phyloP scores from a whole-genome alignment of 2,797 vertebrate species.

The Ataeniobius toweri region DNA sequence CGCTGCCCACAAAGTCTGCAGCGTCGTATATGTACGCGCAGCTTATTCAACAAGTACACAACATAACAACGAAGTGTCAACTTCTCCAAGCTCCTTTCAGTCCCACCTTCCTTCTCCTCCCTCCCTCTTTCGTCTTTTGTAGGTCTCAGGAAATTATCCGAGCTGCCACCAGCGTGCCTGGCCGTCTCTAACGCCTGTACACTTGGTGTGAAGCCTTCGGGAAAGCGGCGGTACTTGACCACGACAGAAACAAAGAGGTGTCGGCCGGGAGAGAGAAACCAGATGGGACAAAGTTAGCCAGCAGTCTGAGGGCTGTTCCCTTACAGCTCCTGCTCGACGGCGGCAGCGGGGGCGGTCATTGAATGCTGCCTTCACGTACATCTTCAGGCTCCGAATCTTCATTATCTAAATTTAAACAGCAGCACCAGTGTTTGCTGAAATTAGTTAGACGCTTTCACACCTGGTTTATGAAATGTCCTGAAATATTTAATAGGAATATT shows the following conservation, averaged over 20 bases:
- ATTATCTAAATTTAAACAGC: neutral
- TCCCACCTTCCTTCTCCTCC: conserved; percentile 12
- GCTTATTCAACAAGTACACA: conserved; percentile 61
- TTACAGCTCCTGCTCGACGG: conserved; percentile 48
- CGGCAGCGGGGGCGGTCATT: conserved; percentile 43
- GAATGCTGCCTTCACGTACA: conserved; percentile 58
- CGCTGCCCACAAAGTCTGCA: conserved; percentile 34
- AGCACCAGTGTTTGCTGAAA: neutral
- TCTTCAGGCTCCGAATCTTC: neutral
- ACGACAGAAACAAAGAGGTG: conserved; percentile 64
- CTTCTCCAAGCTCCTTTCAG: conserved; percentile 24
- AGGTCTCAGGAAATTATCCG: conserved; percentile 7
- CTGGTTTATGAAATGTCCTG: neutral
- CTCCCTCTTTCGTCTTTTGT: neutral
- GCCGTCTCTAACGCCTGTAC: neutral
- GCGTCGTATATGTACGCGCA: conserved; percentile 12
- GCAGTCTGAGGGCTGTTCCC: conserved; percentile 41
- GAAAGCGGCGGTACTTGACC: conserved; percentile 12
- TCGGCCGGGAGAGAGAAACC: conserved; percentile 58
- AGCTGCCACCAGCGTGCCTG: conserved; percentile 13
- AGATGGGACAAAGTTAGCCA: conserved; percentile 71
- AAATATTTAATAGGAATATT: neutral
- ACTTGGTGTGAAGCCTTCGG: neutral
- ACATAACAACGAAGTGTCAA: conserved; percentile 54
- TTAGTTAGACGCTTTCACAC: neutral